Conservation (phyloP, 1,140 invertebrate genomes). For the Mizuhopecten yessoensis region DNA sequence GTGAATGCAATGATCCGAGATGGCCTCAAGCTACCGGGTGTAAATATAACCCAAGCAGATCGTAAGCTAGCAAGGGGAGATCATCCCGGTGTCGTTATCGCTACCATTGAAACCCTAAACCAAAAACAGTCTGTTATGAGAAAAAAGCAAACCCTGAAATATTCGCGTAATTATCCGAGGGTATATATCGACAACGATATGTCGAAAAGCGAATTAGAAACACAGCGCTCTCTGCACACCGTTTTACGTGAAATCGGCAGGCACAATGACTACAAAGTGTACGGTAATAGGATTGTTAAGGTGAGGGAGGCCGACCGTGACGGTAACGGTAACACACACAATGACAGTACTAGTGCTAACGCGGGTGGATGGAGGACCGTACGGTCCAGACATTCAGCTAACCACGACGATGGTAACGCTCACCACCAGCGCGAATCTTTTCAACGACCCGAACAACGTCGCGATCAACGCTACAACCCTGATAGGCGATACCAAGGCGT, state of each 20-base stretch:
- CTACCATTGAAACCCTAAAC: background rate
- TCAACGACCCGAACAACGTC: no score
- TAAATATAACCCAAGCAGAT: background rate
- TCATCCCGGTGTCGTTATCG: constrained; percentile 23
- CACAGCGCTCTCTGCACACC: background rate
- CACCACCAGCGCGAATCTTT: no score
- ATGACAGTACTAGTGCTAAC: no score
- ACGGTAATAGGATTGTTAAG: no score
- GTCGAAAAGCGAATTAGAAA: background rate
- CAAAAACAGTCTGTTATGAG: constrained; percentile 44
- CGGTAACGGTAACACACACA: background rate
- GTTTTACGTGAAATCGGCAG: background rate
- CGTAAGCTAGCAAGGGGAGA: constrained; percentile 40
- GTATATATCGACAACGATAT: no score
- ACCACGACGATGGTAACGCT: no score
- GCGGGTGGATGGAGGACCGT: no score
- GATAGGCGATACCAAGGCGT: no score
- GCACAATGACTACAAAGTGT: background rate
- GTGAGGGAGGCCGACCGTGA: no score
- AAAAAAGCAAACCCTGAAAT: constrained; percentile 24
- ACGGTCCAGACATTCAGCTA: background rate
- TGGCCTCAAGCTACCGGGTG: background rate
- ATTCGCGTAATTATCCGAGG: background rate
- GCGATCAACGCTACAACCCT: no score
- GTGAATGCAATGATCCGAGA: constrained; percentile 41